Base-by-base conservation (phyloP, 2,797 vertebrate genomes). In the Lemur catta region DNA sequence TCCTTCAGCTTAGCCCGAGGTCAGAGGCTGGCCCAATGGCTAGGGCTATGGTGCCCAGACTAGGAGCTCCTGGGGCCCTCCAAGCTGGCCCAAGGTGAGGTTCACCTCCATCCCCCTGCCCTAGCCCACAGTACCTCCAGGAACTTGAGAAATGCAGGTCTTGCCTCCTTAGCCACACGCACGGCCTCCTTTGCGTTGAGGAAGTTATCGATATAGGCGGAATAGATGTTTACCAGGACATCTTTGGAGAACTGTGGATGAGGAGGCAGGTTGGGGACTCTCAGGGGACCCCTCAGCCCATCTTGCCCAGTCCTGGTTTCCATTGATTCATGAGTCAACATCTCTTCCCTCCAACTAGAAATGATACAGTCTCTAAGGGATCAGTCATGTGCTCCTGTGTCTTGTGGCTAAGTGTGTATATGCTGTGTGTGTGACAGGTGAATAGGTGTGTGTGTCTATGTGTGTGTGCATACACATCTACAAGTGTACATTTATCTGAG, bases 201-300 rank as follows among this genome's bases (percentile, higher is more conserved):
- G 96, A 99, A 99, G 98, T 99, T 99, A 98, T 99, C 99, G 0
- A 99, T 99, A 98, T 99, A 99, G 22, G 99, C 99, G 0, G 99
- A 99, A 97, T 99, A 99, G 98, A 99, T 99, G 95, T 99, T 99
- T 78, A 99, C 99, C 33, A 99, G 98, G 97, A 99, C 98, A 4
- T 99, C 99, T 98, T 99, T 99, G 98, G 99, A 99, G 98, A 99
- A 99, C 99, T 99, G 97, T 79, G 84, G 89, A 57, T 28, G 38
- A 93, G 79, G 55, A 96, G 69, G 85, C 52, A 79, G 61, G 75
- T 67, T 92, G 75, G 84, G 35, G 28, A 81, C 26, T 41, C 50
- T 84, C 55, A 24, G 14, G 35, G 38, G 6, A 9, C 33, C 84
- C 55, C 67, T 89, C 55, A 12, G 28, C 33, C 43, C 30, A 63